A percentile compares a stretch with the other conserved stretches of the same genome.
Conservation (phyloP, 2,888 invertebrate genomes). For the Eulithis prunata region DNA sequence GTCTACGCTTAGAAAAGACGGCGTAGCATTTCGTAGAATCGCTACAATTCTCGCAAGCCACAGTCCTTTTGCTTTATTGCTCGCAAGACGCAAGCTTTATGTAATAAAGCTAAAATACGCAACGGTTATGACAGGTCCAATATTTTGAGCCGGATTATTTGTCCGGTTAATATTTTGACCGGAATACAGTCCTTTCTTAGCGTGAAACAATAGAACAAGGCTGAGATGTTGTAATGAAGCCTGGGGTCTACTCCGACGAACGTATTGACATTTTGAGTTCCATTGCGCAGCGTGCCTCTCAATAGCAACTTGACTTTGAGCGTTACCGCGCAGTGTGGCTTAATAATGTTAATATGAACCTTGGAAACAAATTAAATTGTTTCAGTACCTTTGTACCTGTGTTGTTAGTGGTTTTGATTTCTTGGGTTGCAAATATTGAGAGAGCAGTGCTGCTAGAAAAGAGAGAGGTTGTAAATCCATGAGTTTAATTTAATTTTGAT, state of each 20-base stretch:
- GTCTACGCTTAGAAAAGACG: neutral
- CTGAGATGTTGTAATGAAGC: conserved; percentile 28
- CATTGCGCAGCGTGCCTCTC: too few species aligned
- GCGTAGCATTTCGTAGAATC: too few species aligned
- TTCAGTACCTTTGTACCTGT: conserved; percentile 2
- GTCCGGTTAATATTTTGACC: neutral
- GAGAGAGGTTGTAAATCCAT: too few species aligned
- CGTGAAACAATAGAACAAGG: conserved; percentile 17
- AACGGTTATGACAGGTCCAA: too few species aligned
- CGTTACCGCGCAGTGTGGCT: too few species aligned
- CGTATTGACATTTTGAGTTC: too few species aligned
- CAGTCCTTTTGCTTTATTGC: too few species aligned
- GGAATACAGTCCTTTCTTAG: neutral
- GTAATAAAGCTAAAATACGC: too few species aligned
- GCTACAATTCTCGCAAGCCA: too few species aligned
- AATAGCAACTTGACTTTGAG: too few species aligned
- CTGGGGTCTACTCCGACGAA: neutral
- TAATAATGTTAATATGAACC: conserved; percentile 25
- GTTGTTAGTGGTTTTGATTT: neutral
- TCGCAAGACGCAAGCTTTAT: too few species aligned
- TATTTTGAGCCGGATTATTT: neutral
- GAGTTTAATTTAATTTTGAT: too few species aligned
- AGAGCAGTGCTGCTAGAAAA: neutral
- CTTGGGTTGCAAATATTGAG: conserved; percentile 1
- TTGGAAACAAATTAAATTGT: conserved; percentile 25